Evolutionary conservation across 2,113 vertebrate genomes (phyloP).

Genomic region (Epinephelus fuscoguttatus): DNA sequence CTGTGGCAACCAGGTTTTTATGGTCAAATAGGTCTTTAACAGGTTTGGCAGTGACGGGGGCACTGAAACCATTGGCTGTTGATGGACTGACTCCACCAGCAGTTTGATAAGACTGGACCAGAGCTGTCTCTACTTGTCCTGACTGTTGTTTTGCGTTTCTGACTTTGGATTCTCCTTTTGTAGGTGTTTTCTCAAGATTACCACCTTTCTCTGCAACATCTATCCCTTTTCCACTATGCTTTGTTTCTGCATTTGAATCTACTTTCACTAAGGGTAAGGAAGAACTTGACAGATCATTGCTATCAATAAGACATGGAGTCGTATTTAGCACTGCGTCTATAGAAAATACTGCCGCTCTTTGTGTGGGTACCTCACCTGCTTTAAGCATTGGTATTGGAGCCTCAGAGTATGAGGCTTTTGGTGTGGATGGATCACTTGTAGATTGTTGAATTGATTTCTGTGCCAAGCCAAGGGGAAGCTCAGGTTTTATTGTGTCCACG

Average conservation of each 20-base stretch:
- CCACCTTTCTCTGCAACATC: slow-evolving; percentile 16
- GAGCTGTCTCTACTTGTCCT: slow-evolving; percentile 17
- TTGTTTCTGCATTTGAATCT: slow-evolving; percentile 51
- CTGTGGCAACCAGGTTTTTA: slow-evolving; percentile 8
- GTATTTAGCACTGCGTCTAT: slow-evolving; percentile 45
- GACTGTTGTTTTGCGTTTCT: slow-evolving; percentile 33
- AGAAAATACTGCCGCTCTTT: slow-evolving; percentile 55
- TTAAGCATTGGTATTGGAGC: slow-evolving; percentile 70
- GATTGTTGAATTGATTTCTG: slow-evolving; percentile 71
- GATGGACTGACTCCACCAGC: slow-evolving; percentile 15
- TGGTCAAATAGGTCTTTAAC: neutral
- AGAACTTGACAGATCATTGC: slow-evolving; percentile 39
- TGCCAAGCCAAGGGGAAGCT: slow-evolving; percentile 59
- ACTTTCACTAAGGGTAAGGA: slow-evolving; percentile 51
- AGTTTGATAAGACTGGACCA: neutral
- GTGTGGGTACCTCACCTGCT: slow-evolving; percentile 77
- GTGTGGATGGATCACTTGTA: slow-evolving; percentile 64
- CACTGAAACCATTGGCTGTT: neutral
- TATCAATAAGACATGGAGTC: slow-evolving; percentile 36
- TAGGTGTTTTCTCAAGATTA: slow-evolving; percentile 28
- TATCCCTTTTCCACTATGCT: slow-evolving; percentile 33
- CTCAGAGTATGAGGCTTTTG: slow-evolving; percentile 73
- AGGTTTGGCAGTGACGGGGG: slow-evolving; percentile 13
- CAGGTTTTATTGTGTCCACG: slow-evolving; percentile 64
- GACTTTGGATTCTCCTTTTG: neutral